Evolutionary conservation across 2,797 vertebrate genomes (phyloP), one percentile per base, ranked within the genome.

Genomic region (Taenioides sp.): DNA sequence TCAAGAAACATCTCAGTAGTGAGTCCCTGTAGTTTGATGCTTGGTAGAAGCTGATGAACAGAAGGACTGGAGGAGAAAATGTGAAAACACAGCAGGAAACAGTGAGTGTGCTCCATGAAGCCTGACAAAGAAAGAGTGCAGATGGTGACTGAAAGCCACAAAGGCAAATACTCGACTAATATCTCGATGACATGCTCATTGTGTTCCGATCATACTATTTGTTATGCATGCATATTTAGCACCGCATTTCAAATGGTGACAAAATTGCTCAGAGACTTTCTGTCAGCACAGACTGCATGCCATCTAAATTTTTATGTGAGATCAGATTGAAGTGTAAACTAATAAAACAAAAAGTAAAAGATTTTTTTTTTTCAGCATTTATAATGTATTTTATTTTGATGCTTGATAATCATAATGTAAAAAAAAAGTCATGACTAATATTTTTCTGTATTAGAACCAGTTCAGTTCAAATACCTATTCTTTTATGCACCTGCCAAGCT

Each of bases 31-130:
- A 31, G 69, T 80, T 70, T 65, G 66, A 73, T 58, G 84, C 65
- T 60, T 69, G 67, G 64, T 65, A 74, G 76, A 80, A 82, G 54
- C 23, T 79, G 80, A 84, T 49, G 72, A 85, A 70, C 83, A 89
- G 83, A 87, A 79, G 85, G 84, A 81, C 60, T 62, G 76, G 79
- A 84, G 79, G 77, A 82, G 81, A 79, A 80, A 84, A 86, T 74
- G 84, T 84, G 87, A 86, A 80, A 88, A 73, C 83, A 58, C 84
- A 86, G 87, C 80, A 84, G 87, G 87, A 87, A 86, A 73, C 70
- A 31, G 50, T 74, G 73, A 67, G 69, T 54, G 76, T 77, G 77
- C 72, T 85, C 81, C 58, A 62, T 57, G 79, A 82, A 82, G 79
- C 79, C 25, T 78, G 66, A 83, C 81, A 82, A 87, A 67, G 83